Conservation (phyloP, 2,113 vertebrate species). For the Hirundichthys speculiger region DNA sequence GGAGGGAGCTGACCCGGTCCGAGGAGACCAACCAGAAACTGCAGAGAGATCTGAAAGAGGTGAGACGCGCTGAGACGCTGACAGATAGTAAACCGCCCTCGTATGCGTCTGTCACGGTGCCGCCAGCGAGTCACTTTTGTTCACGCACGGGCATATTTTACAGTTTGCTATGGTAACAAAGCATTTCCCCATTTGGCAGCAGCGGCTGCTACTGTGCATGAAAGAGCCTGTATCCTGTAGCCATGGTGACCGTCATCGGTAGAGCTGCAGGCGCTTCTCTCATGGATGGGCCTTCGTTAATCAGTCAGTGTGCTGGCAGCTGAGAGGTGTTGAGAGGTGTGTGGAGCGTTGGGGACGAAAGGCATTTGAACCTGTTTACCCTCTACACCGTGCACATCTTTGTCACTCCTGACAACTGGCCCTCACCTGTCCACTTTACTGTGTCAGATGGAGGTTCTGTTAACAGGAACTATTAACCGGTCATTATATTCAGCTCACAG, state of each 20-base stretch:
- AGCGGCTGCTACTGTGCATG: constrained; percentile 20
- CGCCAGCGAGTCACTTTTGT: constrained; percentile 8
- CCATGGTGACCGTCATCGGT: constrained; percentile 26
- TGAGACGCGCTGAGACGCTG: constrained; percentile 50
- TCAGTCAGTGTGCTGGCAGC: constrained; percentile 17
- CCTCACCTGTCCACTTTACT: constrained; percentile 1
- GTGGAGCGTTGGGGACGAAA: neutral
- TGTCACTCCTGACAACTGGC: neutral
- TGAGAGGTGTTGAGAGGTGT: constrained; percentile 20
- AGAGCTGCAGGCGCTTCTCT: constrained; percentile 23
- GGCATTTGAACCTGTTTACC: constrained; percentile 5
- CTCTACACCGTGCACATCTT: neutral
- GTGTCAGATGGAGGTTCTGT: constrained; percentile 39
- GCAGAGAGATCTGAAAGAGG: constrained; percentile 92
- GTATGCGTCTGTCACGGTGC: too few relatives aligned
- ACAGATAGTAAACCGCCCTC: constrained; percentile 21
- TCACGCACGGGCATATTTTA: constrained; percentile 14
- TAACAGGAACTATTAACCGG: constrained; percentile 38
- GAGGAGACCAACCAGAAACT: constrained; percentile 91
- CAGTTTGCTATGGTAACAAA: constrained; percentile 52
- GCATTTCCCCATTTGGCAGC: constrained; percentile 47
- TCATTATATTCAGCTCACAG: constrained; percentile 43
- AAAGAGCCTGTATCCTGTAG: constrained; percentile 21
- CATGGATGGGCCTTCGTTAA: constrained; percentile 4
- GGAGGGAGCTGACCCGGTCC: constrained; percentile 89